Evolutionary conservation across 2,113 vertebrate genomes (phyloP).

Genomic region (Eublepharis macularius): DNA sequence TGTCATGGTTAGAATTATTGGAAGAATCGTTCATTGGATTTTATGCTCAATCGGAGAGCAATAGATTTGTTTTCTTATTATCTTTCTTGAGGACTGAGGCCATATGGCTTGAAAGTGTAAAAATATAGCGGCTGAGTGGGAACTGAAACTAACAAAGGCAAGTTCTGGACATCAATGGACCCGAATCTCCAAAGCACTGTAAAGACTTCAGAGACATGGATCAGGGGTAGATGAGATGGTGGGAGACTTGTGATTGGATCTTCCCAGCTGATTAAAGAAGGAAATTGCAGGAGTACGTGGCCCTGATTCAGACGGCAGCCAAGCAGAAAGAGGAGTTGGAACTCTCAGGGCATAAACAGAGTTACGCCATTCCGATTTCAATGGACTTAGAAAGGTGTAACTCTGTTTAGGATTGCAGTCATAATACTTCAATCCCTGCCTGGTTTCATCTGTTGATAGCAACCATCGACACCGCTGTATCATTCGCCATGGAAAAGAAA

Average conservation of each 20-base stretch:
- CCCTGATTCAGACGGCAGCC: no score
- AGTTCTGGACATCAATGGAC: background rate
- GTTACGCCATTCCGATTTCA: no score
- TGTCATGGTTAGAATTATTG: background rate
- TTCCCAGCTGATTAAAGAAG: no score
- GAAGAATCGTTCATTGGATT: conserved; percentile 39
- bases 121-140: background rate
- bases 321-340: no score
- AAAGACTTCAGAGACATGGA: background rate
- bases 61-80: background rate
- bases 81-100: conserved; percentile 32
- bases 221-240: background rate
- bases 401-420: no score
- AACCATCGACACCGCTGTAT: no score
- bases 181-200: background rate
- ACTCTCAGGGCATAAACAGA: no score
- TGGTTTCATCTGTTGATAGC: no score
- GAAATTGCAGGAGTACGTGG: no score
- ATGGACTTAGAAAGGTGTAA: no score
- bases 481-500: no score
- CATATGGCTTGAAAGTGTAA: conserved; percentile 39
- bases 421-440: no score
- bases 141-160: background rate
- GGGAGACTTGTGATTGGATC: background rate
- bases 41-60: conserved; percentile 38